These are phyloP conservation scores for Lasaia peninsularis DNA, from an alignment of 1,140 invertebrate species.

Conservation along the genomic window DNA sequence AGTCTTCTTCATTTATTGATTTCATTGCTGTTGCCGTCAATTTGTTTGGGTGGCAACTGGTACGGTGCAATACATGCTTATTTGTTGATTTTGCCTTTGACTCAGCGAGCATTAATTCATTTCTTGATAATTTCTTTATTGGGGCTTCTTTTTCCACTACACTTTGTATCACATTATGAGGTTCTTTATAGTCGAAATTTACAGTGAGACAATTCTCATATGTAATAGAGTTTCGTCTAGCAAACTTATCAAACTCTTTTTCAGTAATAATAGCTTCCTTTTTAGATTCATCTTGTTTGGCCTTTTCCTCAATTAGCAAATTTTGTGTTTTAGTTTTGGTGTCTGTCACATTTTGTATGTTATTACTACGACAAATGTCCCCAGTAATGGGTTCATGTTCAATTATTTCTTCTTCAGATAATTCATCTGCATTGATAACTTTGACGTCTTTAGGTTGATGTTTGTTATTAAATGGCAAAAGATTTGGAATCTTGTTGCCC, in stretches of 20 bases:
- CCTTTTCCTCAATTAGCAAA: constrained; percentile 20
- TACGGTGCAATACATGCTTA: constrained; percentile 36
- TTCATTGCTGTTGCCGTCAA: constrained; percentile 32
- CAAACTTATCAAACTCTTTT: constrained; percentile 74
- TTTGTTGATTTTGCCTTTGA: constrained; percentile 42
- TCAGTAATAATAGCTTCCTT: constrained; percentile 63
- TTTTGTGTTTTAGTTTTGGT: constrained; percentile 33
- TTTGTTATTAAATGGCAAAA: constrained; percentile 41
- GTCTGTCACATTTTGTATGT: constrained; percentile 31
- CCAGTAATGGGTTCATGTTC: constrained; percentile 64
- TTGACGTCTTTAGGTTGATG: constrained; percentile 33
- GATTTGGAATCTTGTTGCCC: constrained; percentile 38
- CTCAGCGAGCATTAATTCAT: constrained; percentile 46
- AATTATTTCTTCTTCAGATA: constrained; percentile 63
- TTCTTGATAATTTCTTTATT: constrained; percentile 47
- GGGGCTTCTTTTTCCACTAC: constrained; percentile 47
- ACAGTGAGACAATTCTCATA: constrained; percentile 63
- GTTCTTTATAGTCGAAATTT: constrained; percentile 53
- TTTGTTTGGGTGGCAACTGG: constrained; percentile 38
- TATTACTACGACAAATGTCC: constrained; percentile 38
- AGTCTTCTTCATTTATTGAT: constrained; percentile 34
- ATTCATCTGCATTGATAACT: constrained; percentile 35
- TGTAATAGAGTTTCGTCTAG: constrained; percentile 62
- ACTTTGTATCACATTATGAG: constrained; percentile 55
- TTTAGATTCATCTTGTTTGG: constrained; percentile 32